phyloP scores from a whole-genome alignment of 2,888 invertebrate genomes.

The Bibio marci region DNA sequence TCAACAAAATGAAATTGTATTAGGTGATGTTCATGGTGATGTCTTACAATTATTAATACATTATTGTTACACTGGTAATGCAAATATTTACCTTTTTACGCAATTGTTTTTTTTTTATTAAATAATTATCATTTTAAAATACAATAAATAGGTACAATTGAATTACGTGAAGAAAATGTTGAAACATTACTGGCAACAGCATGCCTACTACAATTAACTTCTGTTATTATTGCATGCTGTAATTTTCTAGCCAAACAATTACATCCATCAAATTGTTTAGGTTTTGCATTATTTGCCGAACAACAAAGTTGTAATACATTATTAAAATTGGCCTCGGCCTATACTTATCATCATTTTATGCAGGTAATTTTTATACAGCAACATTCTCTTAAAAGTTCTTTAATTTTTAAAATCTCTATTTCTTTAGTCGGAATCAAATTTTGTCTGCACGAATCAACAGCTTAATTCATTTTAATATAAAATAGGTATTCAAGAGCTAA shows the following conservation, averaged over 20 bases:
- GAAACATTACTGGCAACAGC: slow-evolving; percentile 78
- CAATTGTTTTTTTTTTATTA: not conserved
- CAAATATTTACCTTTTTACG: too few species aligned
- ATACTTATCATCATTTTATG: slow-evolving; percentile 69
- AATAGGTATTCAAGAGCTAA: too few species aligned
- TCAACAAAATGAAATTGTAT: slow-evolving; percentile 62
- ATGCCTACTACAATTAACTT: slow-evolving; percentile 67
- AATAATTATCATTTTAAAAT: not conserved
- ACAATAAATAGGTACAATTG: slow-evolving; percentile 39
- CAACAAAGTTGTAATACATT: slow-evolving; percentile 73
- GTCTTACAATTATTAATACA: slow-evolving; percentile 69
- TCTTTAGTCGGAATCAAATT: too few species aligned
- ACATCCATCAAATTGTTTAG: slow-evolving; percentile 87
- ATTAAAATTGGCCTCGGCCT: slow-evolving; percentile 64
- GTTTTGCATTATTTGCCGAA: slow-evolving; percentile 85
- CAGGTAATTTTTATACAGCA: too few species aligned
- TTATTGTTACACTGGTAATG: slow-evolving; percentile 77
- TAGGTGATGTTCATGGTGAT: slow-evolving; percentile 73
- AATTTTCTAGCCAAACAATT: slow-evolving; percentile 76
- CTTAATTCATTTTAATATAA: too few species aligned
- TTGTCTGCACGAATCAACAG: too few species aligned
- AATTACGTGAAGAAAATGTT: slow-evolving; percentile 79
- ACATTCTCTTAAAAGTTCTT: too few species aligned
- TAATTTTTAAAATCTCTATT: too few species aligned
- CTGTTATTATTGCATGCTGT: slow-evolving; percentile 81